Conservation (phyloP, 2,113 vertebrate genomes). For the Danio rerio region DNA sequence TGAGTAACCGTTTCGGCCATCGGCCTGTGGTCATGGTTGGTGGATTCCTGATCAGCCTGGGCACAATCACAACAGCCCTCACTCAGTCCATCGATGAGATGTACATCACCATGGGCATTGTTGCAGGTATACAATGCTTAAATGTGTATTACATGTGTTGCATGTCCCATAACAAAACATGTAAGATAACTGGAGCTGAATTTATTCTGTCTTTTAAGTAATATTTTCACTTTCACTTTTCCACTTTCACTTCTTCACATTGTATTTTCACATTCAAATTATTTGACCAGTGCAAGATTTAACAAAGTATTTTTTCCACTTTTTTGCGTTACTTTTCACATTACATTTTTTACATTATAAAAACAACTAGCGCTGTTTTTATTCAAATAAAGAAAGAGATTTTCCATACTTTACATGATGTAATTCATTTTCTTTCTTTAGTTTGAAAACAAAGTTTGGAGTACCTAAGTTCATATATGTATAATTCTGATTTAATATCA, state of each 20-base stretch:
- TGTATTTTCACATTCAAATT: no score
- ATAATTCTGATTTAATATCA: no score
- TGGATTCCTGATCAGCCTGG: constrained; percentile 83
- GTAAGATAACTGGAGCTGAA: not conserved
- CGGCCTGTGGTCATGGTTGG: constrained; percentile 89
- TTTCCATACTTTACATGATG: not conserved
- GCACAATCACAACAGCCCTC: constrained; percentile 86
- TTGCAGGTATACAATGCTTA: constrained; percentile 79
- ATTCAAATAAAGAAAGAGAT: not conserved
- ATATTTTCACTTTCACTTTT: not conserved
- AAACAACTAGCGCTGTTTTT: not conserved
- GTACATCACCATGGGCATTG: constrained; percentile 87
- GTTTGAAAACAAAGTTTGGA: not conserved
- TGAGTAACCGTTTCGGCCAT: constrained; percentile 88
- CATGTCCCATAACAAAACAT: not conserved
- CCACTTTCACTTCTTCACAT: no score
- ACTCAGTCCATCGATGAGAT: constrained; percentile 83
- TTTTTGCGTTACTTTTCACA: no score
- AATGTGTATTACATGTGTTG: not conserved
- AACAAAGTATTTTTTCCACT: not conserved
- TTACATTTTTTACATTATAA: not conserved
- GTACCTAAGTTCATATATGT: no score
- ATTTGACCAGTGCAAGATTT: not conserved
- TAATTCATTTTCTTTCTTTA: not conserved
- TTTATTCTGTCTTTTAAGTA: not conserved